Conservation (phyloP, 2,113 vertebrate species). For the Acanthochromis polyacanthus region DNA sequence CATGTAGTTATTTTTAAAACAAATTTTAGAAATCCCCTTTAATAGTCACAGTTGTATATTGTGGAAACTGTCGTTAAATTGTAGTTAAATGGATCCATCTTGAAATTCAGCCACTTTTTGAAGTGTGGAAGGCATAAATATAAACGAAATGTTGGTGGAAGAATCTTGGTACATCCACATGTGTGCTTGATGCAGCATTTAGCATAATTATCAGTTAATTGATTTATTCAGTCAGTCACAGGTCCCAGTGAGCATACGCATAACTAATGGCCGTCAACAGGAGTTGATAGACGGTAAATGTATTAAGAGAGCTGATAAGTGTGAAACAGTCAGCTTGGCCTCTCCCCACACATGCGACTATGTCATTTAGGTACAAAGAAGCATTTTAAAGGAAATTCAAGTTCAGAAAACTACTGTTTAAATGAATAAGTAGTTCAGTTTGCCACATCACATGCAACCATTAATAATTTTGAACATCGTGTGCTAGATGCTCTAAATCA, state of each 20-base stretch:
- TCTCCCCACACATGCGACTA: neutral
- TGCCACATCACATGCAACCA: neutral
- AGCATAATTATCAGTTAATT: constrained; percentile 8
- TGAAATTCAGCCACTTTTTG: neutral
- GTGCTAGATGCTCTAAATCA: neutral
- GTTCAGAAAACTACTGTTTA: constrained; percentile 2
- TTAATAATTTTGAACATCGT: neutral
- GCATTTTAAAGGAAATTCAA: neutral
- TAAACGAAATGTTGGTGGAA: neutral
- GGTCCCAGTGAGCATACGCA: constrained; percentile 11
- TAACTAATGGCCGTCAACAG: constrained; percentile 1
- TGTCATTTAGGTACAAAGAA: neutral
- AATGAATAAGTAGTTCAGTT: neutral
- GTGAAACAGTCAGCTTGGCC: neutral
- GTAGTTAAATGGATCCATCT: neutral
- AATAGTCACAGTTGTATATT: neutral
- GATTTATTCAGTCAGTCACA: neutral
- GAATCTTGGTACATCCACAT: neutral
- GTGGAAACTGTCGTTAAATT: neutral
- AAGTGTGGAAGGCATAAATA: neutral
- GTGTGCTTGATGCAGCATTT: neutral
- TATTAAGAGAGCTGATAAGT: neutral
- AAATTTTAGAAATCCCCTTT: neutral
- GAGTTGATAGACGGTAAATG: neutral
- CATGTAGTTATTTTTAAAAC: neutral